Conservation (phyloP, 2,888 invertebrate genomes). For the Ophion obscuratus region DNA sequence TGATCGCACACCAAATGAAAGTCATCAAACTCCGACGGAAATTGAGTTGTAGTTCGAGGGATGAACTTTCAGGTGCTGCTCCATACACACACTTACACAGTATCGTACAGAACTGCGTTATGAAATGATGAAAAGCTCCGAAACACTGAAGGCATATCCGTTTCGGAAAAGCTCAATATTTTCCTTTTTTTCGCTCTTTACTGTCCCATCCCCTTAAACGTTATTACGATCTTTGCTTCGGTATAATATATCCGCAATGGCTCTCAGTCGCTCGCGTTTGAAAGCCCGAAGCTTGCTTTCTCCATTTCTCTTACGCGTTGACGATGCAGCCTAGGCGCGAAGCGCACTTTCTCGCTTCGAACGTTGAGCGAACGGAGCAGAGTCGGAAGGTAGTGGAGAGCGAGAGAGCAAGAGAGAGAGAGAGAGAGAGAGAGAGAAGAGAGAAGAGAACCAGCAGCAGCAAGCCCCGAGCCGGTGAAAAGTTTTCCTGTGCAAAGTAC, state of each 20-base stretch:
- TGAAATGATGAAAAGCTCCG: slow-evolving; percentile 60
- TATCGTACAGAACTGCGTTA: not conserved
- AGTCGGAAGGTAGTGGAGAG: slow-evolving; percentile 58
- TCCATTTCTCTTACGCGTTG: slow-evolving; percentile 44
- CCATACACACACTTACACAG: not conserved
- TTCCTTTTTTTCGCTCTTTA: slow-evolving; percentile 68
- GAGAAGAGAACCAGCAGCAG: slow-evolving; percentile 61
- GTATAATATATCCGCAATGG: slow-evolving; percentile 69
- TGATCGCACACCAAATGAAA: not conserved
- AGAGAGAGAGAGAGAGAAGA: slow-evolving; percentile 27
- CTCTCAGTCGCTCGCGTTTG: slow-evolving; percentile 63
- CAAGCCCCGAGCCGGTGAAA: slow-evolving; percentile 76
- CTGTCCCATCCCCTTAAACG: slow-evolving; percentile 68
- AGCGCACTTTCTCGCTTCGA: slow-evolving; percentile 56
- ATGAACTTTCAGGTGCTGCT: not conserved
- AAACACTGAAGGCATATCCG: slow-evolving; percentile 41
- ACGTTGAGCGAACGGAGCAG: slow-evolving; percentile 47
- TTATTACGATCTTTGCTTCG: slow-evolving; percentile 71
- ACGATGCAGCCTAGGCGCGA: slow-evolving; percentile 42
- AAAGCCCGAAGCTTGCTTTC: slow-evolving; percentile 52
- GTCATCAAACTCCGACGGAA: not conserved
- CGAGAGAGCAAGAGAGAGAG: not conserved
- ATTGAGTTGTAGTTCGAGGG: not conserved
- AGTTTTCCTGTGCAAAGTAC: slow-evolving; percentile 84
- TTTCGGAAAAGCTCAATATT: slow-evolving; percentile 54